Base-by-base conservation (phyloP, 2,113 vertebrate species). In the Elachura formosa region DNA sequence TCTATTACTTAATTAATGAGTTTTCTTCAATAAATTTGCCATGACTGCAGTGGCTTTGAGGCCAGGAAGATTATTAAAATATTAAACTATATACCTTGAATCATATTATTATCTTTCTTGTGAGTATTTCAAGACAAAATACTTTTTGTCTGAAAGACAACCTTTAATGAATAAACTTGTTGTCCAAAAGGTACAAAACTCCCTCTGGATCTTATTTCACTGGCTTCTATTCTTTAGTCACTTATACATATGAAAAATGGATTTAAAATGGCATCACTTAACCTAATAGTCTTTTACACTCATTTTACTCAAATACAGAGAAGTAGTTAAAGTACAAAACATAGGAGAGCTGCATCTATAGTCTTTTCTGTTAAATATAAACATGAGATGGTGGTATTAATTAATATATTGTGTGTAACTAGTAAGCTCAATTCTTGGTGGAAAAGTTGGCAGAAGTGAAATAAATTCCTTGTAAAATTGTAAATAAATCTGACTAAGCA, bases 1-100 rank as follows among this genome's bases (percentile, higher is more conserved):
- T 82, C 82, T 95, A 66, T 69, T 75, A 78, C 52, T 84, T 54
- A 80, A 56, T 91, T 95, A 93, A 93, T 66, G 49, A 94, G 46
- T 87, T 93, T 94, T 92, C 33, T 55, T 91, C 56, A 89, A 49
- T 85, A 92, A 89, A 95, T 88, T 94, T 73, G 87, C 73, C 87
- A 52, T 87, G 29, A 78, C 38, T 80, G 33, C 34, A 84, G 71
- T 92, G 62, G 41, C 63, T 96, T 92, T 78, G 49, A 82, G 54
- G 67, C 41, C 38, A 67, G 29, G 9, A 34, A 80, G 59, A 89
- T 90, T 84, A 96, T 92, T 87, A 85, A 82, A 92, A 87, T 93
- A 61, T 38, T 72, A n/a, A 83, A 75, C 26, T 72, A 64, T 79
- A 87, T 45, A 85, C 40, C 56, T 58, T 56, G 59, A 61, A 64